phyloP scores from a whole-genome alignment of 2,888 invertebrate genomes.

The Stenichneumon culpator region DNA sequence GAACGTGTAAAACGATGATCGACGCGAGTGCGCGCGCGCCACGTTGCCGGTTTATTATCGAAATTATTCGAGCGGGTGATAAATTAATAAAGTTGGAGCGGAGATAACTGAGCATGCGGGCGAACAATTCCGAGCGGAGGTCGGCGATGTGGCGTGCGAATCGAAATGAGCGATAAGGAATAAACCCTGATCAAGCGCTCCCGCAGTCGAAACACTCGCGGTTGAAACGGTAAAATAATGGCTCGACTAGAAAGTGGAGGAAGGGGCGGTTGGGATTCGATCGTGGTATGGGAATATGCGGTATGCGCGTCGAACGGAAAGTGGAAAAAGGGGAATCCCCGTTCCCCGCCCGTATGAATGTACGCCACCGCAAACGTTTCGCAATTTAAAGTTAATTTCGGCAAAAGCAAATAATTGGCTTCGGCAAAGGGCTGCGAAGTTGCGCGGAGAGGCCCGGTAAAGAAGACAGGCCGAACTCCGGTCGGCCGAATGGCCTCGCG shows the following conservation, averaged over 20 bases:
- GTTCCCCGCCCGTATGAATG: neutral
- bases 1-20: slow-evolving; percentile 23
- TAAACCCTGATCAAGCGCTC: slow-evolving; percentile 50
- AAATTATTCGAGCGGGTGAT: slow-evolving; percentile 35
- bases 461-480: slow-evolving; percentile 59
- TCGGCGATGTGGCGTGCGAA: slow-evolving; percentile 57
- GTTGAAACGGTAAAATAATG: slow-evolving; percentile 58
- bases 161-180: slow-evolving; percentile 60
- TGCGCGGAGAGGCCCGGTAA: slow-evolving; percentile 40
- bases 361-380: slow-evolving; percentile 71
- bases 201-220: neutral
- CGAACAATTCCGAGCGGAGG: slow-evolving; percentile 6
- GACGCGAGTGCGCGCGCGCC: neutral
- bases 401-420: slow-evolving; percentile 82
- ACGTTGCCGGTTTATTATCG: slow-evolving; percentile 25
- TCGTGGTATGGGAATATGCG: slow-evolving; percentile 41
- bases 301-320: slow-evolving; percentile 39
- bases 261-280: neutral
- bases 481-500: slow-evolving; percentile 75
- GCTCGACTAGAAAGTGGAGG: slow-evolving; percentile 28
- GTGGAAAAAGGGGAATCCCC: slow-evolving; percentile 47
- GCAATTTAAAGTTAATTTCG: slow-evolving; percentile 82
- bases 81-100: slow-evolving; percentile 40
- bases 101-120: slow-evolving; percentile 27
- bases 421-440: slow-evolving; percentile 63